phyloP scores from a whole-genome alignment of 2,113 vertebrate genomes.

The Nymphicus hollandicus region DNA sequence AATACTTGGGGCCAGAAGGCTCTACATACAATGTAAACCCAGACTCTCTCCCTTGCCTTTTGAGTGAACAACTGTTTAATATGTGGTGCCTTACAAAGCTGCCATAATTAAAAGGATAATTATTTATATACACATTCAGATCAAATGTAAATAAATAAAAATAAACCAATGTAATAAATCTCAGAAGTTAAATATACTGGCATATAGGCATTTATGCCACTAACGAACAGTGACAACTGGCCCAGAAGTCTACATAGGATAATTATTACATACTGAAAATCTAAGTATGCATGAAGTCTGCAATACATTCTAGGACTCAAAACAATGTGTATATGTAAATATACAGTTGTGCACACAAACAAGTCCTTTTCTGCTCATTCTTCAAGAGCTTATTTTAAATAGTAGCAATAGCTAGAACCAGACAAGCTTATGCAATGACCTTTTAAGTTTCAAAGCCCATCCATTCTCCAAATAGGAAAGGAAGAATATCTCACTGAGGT shows the following conservation, averaged over 20 bases:
- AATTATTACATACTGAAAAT: neutral
- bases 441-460: neutral
- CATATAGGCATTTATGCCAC: neutral
- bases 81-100: constrained; percentile 24
- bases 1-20: constrained; percentile 50
- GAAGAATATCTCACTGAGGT: neutral
- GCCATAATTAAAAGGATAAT: constrained; percentile 40
- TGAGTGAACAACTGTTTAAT: constrained; percentile 43
- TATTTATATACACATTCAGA: constrained; percentile 4
- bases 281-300: neutral
- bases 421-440: neutral
- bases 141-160: constrained; percentile 42
- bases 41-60: constrained; percentile 47
- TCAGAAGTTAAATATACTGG: constrained; percentile 17
- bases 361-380: neutral
- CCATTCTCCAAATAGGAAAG: neutral
- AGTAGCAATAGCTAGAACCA: neutral
- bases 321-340: neutral
- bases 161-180: constrained; percentile 34
- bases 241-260: neutral
- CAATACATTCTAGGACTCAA: neutral
- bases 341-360: neutral
- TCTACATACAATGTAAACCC: constrained; percentile 51
- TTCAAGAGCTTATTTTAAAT: neutral
- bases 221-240: neutral